Percentiles rank a stretch among this genome's conserved stretches.
Conservation (phyloP, 2,113 vertebrate genomes). For the Micronisus gabar region DNA sequence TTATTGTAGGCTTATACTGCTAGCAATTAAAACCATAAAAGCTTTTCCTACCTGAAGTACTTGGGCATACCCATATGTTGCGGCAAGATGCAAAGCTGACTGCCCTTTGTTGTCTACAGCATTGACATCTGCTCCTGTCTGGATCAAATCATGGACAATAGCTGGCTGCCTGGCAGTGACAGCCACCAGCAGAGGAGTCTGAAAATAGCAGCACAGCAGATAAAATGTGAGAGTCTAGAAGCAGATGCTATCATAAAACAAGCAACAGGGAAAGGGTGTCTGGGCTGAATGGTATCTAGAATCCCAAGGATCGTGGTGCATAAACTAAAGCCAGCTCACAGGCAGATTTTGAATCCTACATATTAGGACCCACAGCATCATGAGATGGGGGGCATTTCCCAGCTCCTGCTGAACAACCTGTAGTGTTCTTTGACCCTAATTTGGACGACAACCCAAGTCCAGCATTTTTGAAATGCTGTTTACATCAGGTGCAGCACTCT, state of each 20-base stretch:
- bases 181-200: conserved; percentile 66
- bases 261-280: neutral
- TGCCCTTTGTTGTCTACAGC: conserved; percentile 63
- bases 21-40: neutral
- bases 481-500: neutral
- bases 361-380: neutral
- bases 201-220: conserved; percentile 9
- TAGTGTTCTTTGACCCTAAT: neutral
- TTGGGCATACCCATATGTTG: conserved; percentile 28
- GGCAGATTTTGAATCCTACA: neutral
- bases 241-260: neutral
- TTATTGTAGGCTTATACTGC: neutral
- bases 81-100: conserved; percentile 59
- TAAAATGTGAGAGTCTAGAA: neutral
- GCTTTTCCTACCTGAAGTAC: conserved; percentile 58
- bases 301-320: neutral
- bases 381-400: neutral
- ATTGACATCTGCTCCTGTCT: conserved; percentile 53
- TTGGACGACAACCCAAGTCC: neutral
- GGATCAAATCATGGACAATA: conserved; percentile 63
- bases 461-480: accelerated
- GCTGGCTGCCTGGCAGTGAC: conserved; percentile 58
- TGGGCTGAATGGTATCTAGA: neutral
- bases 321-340: neutral
- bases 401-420: neutral